These are phyloP conservation scores for Drosophila mettleri DNA, from an alignment of 2,888 invertebrate genomes.

Conservation along the genomic window DNA sequence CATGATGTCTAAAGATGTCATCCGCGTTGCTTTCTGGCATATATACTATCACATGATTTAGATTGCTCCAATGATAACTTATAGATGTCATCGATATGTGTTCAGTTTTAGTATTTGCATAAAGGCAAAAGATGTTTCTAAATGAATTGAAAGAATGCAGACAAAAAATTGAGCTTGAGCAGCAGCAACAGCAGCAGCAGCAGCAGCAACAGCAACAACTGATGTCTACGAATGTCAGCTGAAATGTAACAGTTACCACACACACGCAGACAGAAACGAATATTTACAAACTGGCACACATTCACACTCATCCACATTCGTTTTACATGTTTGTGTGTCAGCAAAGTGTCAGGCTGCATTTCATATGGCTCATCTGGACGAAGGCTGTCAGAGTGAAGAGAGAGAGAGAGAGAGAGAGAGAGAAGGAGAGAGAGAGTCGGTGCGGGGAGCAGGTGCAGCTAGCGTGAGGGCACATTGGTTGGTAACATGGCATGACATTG, in stretches of 20 bases:
- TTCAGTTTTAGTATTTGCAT: constrained; percentile 9
- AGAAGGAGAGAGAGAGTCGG: background rate
- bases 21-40: background rate
- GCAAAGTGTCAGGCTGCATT: constrained; percentile 75
- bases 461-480: constrained; percentile 9
- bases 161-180: constrained; percentile 38
- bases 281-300: constrained; percentile 2
- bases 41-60: background rate
- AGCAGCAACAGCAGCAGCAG: constrained; percentile 14
- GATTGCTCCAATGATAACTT: constrained; percentile 1
- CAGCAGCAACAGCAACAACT: constrained; percentile 16
- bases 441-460: background rate
- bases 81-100: constrained; percentile 23
- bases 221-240: constrained; percentile 49
- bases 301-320: constrained; percentile 10
- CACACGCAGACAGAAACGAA: constrained; percentile 8
- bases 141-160: constrained; percentile 13
- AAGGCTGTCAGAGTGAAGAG: constrained; percentile 48
- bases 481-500: constrained; percentile 41
- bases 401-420: background rate
- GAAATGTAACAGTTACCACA: constrained; percentile 44
- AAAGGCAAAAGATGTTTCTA: constrained; percentile 9
- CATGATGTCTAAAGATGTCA: background rate
- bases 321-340: constrained; percentile 59
- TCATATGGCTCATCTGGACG: constrained; percentile 64